Base-by-base conservation (phyloP, 2,888 invertebrate species). In the Callinectes sapidus region DNA sequence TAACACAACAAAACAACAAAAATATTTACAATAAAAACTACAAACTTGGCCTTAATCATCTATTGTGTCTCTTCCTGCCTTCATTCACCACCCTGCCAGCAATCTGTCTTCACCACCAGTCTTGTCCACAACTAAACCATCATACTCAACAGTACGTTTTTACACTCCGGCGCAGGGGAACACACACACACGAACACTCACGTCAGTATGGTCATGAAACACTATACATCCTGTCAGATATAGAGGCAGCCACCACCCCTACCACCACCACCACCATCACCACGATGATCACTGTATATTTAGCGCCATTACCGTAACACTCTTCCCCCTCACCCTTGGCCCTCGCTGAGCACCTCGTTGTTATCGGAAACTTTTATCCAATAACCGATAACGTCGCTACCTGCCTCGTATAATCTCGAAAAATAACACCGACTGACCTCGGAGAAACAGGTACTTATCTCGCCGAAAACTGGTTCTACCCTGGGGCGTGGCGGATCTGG, bases 271-370 rank as follows among this genome's bases (percentile, higher is more conserved):
- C 61, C 61, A 61, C 61, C 61, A 61, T 10, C 28, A 71, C 71
- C 81, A 35, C 81, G 13, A 32, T 81, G 32, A 81, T 35, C 81
- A 81, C 81, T 81, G 81, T 81, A 81, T 81, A 81, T 81, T 81
- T n/a, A 81, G 32, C 81, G 13, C 35, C 81, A 81, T 81, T 81
- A 81, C 81, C 32, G 32, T 81, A 81, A 35, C 81, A 81, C 81
- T 35, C 35, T 35, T 81, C 81, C 32, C 77, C 81, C 23, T 61
- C 61, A 16, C 35, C 35, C 81, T 81, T 81, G 14, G 35, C 81
- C 81, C 81, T 81, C 81, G 32, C 81, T 81, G 81, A 81, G 81
- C 35, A 35, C 81, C 81, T 81, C 81, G 81, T 81, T 35, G 81
- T 16, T 81, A 81, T 81, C 81, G 81, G 81, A 81, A 81, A 81